These are phyloP conservation scores for Casuarius casuarius DNA, from an alignment of 2,113 vertebrate species.

Conservation along the genomic window DNA sequence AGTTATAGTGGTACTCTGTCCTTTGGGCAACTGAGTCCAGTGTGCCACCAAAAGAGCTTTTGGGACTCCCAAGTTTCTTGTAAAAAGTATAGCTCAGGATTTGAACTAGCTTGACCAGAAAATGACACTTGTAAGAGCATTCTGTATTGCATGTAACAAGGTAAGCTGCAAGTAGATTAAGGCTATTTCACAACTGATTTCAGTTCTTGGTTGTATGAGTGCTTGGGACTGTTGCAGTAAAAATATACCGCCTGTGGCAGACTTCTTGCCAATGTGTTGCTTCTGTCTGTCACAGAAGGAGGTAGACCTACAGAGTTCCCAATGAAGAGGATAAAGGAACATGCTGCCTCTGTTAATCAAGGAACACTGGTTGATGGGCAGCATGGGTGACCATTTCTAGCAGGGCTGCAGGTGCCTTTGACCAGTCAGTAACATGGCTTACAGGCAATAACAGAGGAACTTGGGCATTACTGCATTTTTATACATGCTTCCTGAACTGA, in stretches of 20 bases:
- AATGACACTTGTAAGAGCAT: background rate
- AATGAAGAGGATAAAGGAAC: background rate
- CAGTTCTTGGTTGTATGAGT: background rate
- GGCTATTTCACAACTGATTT: background rate
- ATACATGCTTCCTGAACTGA: background rate
- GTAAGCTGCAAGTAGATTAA: background rate
- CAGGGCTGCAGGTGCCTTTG: background rate
- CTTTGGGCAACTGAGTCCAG: background rate
- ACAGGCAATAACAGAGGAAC: background rate
- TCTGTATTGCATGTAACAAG: background rate
- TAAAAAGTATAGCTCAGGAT: background rate
- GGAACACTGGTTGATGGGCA: background rate
- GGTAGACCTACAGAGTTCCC: fast-evolving
- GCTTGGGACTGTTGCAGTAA: background rate
- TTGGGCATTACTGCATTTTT: background rate
- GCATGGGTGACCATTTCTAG: background rate
- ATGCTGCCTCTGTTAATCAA: background rate
- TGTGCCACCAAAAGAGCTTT: background rate
- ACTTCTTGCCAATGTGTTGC: background rate
- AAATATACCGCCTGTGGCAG: background rate
- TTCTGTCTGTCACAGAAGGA: background rate
- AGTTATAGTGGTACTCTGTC: background rate
- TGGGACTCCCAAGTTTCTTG: background rate
- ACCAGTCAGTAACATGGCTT: background rate
- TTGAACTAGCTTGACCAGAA: background rate